Conservation (phyloP, 2,113 vertebrate genomes). For the Dasypus novemcinctus region DNA sequence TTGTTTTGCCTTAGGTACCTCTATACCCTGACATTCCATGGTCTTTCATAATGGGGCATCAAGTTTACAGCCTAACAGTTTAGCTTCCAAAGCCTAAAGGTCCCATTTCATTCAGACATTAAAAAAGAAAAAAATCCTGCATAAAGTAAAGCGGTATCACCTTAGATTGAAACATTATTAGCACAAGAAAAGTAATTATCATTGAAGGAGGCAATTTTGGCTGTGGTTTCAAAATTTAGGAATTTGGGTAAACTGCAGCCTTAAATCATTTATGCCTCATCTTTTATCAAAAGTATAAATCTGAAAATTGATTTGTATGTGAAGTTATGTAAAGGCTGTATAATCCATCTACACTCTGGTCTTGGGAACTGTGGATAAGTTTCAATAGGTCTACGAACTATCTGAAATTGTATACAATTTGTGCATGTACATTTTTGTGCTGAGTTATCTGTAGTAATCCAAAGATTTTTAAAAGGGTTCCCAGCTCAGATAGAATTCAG, state of each 20-base stretch:
- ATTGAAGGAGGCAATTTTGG: constrained; percentile 8
- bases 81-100: not conserved
- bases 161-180: not conserved
- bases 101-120: not conserved
- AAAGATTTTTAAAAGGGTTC: not conserved
- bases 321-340: constrained; percentile 8
- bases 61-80: not conserved
- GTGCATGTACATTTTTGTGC: not conserved
- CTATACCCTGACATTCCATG: not conserved
- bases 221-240: constrained; percentile 22
- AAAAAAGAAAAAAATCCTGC: not conserved
- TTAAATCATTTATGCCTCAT: not conserved
- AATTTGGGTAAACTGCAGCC: constrained; percentile 2
- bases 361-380: not conserved
- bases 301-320: not conserved
- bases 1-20: constrained; percentile 10
- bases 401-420: not conserved
- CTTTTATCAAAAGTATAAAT: constrained; percentile 15
- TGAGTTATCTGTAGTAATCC: not conserved
- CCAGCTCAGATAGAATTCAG: not conserved
- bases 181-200: not conserved
- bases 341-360: not conserved
- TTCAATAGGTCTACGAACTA: not conserved
- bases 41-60: constrained; percentile 1
- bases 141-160: not conserved